phyloP scores from a whole-genome alignment of 2,797 vertebrate species.

The Poecilia picta region DNA sequence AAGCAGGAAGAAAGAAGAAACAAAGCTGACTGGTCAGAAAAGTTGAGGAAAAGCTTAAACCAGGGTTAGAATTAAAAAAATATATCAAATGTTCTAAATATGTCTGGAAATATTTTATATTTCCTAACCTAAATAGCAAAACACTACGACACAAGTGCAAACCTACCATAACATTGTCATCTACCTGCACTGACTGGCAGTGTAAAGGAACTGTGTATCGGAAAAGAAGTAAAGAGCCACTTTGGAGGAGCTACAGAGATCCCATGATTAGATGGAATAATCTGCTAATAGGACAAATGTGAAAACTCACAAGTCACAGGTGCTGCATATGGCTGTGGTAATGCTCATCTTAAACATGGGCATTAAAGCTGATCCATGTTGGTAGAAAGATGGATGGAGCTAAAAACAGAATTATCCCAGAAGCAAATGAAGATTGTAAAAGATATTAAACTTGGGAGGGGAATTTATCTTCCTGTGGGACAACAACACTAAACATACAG shows the following conservation, averaged over 20 bases:
- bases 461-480: not conserved
- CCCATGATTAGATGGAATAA: not conserved
- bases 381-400: not conserved
- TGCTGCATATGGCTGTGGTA: not conserved
- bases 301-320: too few relatives aligned
- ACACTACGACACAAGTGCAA: not conserved
- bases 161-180: not conserved
- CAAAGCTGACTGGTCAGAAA: not conserved
- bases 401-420: not conserved
- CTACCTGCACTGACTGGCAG: not conserved
- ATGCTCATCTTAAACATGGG: not conserved
- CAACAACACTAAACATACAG: not conserved
- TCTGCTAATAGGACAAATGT: not conserved
- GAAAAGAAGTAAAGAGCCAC: not conserved
- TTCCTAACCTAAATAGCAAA: too few relatives aligned
- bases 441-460: not conserved
- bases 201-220: not conserved
- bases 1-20: not conserved
- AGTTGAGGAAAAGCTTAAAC: not conserved
- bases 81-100: not conserved
- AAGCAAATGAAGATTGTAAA: not conserved
- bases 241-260: not conserved
- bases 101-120: not conserved
- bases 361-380: not conserved
- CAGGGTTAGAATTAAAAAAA: not conserved